Evolutionary conservation across 2,113 vertebrate species (phyloP), one percentile per base, ranked within the genome.

Genomic region (Haemorhous mexicanus): DNA sequence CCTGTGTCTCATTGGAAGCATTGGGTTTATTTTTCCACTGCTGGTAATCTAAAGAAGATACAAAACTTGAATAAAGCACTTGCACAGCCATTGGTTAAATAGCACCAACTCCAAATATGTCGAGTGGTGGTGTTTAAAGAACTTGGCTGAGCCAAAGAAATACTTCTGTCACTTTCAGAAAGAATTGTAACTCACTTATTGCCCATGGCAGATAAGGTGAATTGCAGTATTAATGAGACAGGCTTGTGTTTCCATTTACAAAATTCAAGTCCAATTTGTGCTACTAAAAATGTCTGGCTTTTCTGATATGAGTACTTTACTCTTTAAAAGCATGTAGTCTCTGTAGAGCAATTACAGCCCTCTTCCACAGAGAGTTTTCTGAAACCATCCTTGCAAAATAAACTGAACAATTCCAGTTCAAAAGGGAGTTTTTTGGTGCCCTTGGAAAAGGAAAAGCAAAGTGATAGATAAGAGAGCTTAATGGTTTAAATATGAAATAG

Each of bases 201-300:
- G 79, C 47, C 39, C 5, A 2, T 56, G 52, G 27, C 43, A 92
- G 91, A 67, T 95, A 88, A 90, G 32, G 61, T 74, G 80, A 89
- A 92, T 32, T 84, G 80, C 69, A 81, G 22, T 81, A 44, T 90
- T 92, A 90, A 84, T 86, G 86, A 93, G 61, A 27, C 89, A 67
- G 35, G 69, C 35, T 90, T 86, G 35, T 91, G 47, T 93, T 94
- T 84, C 79, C 59, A 52, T 80, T 84, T 93, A 66, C 85, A 86
- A 92, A 43, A 93, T 52, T 52, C 2, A 2, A 90, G 63, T 67
- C 72, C 11, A 52, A 70, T 79, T 92, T 92, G 15, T 74, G 39
- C 76, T 75, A 18, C 72, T 95, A 80, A 92, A 88, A 87, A 72
- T 50, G n/a, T 80, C 73, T 92, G 76, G 10, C 49, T 93, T 88